Evolutionary conservation across 2,113 vertebrate genomes (phyloP), one percentile per base, ranked within the genome.

Genomic region (Alethe diademata): DNA sequence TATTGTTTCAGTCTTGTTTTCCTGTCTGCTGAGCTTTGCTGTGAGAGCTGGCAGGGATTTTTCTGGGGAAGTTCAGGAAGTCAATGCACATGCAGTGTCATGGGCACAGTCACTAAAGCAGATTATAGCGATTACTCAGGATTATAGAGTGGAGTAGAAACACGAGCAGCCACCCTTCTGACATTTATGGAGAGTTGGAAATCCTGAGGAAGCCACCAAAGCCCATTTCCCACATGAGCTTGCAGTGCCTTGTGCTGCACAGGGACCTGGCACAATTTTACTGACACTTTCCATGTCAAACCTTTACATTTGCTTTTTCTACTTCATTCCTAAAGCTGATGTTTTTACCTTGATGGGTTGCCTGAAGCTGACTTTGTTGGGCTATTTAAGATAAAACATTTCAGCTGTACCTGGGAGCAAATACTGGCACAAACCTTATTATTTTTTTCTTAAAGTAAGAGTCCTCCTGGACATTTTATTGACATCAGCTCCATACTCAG

Each of bases 341-440:
- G 36, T 61, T 92, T 93, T 91, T 40, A 78, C 66, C 62, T 72
- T 75, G 56, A 64, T 36, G 65, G 54, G 50, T 88, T 90, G 85
- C 74, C 88, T 62, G 57, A 75, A 92, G 70, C 53, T 90, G 70
- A 40, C 19, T 43, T 78, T 92, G 81, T 83, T 11, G 29, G 33
- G 62, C 35, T 61, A 6, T 54, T 86, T 82, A 85, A 72, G 88
- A 93, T 58, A 14, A 96, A 96, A 90, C 1, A 36, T 72, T 94
- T 78, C 66, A 88, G 31, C 33, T 19, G 3, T 58, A 83, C 45
- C 62, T 82, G 62, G 73, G 29, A 85, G 70, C 33, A 78, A 61
- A 72, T 72, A 25, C 36, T 56, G 45, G 19, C 58, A 79, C 42
- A 76, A 88, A 90, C 8, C 13, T 36, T 16, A 14, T 5, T 38